Base-by-base conservation (phyloP, 1,140 invertebrate genomes). In the Homalodisca vitripennis region DNA sequence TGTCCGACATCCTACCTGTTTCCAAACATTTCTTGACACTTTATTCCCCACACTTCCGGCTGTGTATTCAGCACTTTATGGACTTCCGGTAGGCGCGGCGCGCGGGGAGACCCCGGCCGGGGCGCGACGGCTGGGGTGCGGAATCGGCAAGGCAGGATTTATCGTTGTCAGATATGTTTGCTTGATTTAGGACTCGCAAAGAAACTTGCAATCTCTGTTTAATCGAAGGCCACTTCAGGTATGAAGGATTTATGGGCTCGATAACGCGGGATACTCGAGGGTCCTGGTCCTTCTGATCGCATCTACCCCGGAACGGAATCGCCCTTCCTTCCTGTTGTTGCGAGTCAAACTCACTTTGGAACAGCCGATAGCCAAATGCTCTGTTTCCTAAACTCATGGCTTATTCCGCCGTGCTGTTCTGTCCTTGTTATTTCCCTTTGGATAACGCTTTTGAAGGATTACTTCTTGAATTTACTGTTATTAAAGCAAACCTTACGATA, bases 181-280 rank as follows among this genome's bases (percentile, higher is more conserved):
- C 32, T 66, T 66, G 32, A 66, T 66, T 47, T 48, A 66, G 32
- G 26, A 48, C 1, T 46, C 29, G 64, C 34, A 46, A 66, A 66
- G 34, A 66, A 48, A 47, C 64, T 32, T 29, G 46, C 64, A 27
- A 66, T 47, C 64, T 26, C 22, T 48, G 64, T 66, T 66, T 66
- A 66, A 66, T 66, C 64, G 64, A 32, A n/a, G 46, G 24, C 24
- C 24, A 48, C 32, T 66, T 48, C 64, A 66, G 64, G 64, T 66
- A 66, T 66, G 64, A 66, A 66, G 64, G 64, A 66, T 66, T 66
- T 66, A 66, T 34, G 27, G 31, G 13, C 41, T 46, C 20, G 64
- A 66, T 66, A 66, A 47, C 34, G 41, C 2, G 24, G 30, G 27
- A 62, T 55, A 55, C 13, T 31, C 48, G 48, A 20, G 22, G 48